Percentiles rank a stretch among this genome's conserved stretches.
Conservation (phyloP, 2,888 invertebrate genomes). For the Nemapogon koenigi region DNA sequence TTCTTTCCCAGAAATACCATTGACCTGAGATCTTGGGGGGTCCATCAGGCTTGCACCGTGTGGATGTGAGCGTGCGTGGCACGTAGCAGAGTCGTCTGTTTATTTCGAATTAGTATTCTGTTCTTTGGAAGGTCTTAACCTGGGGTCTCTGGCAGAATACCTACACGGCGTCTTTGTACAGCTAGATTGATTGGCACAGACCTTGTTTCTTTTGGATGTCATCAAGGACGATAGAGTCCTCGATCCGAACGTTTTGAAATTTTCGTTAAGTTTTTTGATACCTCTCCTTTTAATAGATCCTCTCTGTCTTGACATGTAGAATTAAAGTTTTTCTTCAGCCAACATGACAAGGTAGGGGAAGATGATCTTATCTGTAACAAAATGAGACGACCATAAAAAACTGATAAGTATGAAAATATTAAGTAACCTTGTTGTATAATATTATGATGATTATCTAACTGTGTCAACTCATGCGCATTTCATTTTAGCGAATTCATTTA, state of each 20-base stretch:
- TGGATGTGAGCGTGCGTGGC: neutral
- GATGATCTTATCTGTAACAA: slow-evolving; percentile 33
- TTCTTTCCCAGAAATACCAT: slow-evolving; percentile 56
- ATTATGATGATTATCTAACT: too few relatives aligned
- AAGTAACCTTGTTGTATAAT: too few relatives aligned
- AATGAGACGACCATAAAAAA: neutral
- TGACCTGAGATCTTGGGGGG: slow-evolving; percentile 43
- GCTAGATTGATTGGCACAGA: slow-evolving; percentile 53
- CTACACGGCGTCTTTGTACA: slow-evolving; percentile 49
- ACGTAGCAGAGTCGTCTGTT: neutral
- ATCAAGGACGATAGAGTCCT: slow-evolving; percentile 64
- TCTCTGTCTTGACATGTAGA: slow-evolving; percentile 50
- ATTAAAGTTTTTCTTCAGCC: slow-evolving; percentile 47
- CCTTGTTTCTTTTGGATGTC: slow-evolving; percentile 58
- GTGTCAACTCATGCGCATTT: too few relatives aligned
- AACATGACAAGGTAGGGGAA: slow-evolving; percentile 38
- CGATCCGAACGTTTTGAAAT: slow-evolving; percentile 51
- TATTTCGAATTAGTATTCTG: slow-evolving; percentile 23
- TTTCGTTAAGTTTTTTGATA: slow-evolving; percentile 38
- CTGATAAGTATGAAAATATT: too few relatives aligned
- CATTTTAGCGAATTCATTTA: too few relatives aligned
- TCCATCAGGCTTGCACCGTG: slow-evolving; percentile 36
- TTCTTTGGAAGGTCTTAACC: slow-evolving; percentile 65
- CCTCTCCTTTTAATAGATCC: slow-evolving; percentile 29
- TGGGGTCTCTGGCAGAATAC: slow-evolving; percentile 65